Base-by-base conservation (phyloP, 2,888 invertebrate species). In the Pilophorus perplexus region DNA sequence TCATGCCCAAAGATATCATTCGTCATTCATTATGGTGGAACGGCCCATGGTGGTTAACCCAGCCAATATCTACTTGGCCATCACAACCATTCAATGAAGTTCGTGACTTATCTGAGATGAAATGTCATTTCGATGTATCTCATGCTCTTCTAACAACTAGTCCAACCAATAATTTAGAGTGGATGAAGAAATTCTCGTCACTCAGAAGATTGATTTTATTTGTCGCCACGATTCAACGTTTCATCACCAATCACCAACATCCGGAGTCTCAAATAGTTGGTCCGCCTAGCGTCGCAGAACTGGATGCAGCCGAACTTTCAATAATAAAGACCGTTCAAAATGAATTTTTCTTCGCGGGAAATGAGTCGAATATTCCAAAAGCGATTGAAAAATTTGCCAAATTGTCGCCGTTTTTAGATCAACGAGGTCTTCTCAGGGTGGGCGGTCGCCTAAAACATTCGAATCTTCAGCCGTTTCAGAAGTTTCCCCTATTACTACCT, bases 1-100 rank as follows among this genome's bases (percentile, higher is more conserved):
- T 57, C 16, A 25, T 25, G 16, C 57, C 68, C n/a, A 5, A 8
- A 5, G 60, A 68, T 20, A 12, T 67, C 22, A 14, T 60, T 6
- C 25, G 46, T 10, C 23, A 40, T 16, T 37, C 42, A 3, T 52
- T 67, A 57, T 70, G 68, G 70, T n/a, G n/a, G n/a, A 18, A 64
- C 20, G 66, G 66, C 8, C 68, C 66, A 2, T 0, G 25, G 6
- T 71, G 66, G 66, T 14, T 71, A 12, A 10, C 10, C 1, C 6
- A 16, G 4, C 40, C 48, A 2, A 12, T 12, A 3, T 16, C 6
- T 6, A 8, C 3, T 10, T 57, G 57, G 57, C 57, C 57, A 3
- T 10, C 12, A 3, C 5, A 14, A 14, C 27, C 23, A 25, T 14
- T 12, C n/a, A 12, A 4, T 14, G 12, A 20, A 23, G 8, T 18